Base-by-base conservation (phyloP, 1,140 invertebrate species). In the Heliconius congener region DNA sequence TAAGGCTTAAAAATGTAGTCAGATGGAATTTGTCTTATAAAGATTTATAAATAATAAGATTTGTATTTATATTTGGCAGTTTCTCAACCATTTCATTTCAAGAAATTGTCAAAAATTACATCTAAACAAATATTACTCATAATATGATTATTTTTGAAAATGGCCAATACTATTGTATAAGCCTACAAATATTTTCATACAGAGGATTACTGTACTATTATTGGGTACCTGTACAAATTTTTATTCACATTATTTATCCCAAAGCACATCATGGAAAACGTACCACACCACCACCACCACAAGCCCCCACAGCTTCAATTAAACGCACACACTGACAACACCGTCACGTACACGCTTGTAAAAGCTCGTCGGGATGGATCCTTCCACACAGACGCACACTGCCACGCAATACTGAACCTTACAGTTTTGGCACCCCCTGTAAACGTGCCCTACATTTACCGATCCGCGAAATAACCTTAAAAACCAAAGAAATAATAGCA, bases 401-500 rank as follows among this genome's bases (percentile, higher is more conserved):
- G 37, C 18, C 87, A 85, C 76, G 84, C 87, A 81, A 94, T 86
- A 89, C 77, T 91, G 79, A 86, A 86, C 91, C 86, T 85, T 93
- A 93, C 83, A 34, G 83, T 78, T 79, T 82, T 73, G 80, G 81
- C 84, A 84, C 85, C 80, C 84, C 86, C 86, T 81, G 84, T 83
- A 88, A 37, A 86, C 86, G 87, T 89, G 91, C 85, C 91, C 89
- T 91, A 92, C 91, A 91, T 92, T 90, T 86, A 88, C 88, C 85
- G 87, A 90, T 90, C 87, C 84, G 84, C 78, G 84, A 89, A 86
- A 92, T 94, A 94, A 94, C 92, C 92, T 94, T 85, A 91, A 94
- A 94, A 90, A 87, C 60, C 16, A 30, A 3, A 66, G 60, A 66
- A 30, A 66, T 66, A 5, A 13, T 0, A 1, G 60, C 30, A 30